Evolutionary conservation across 2,797 vertebrate species (phyloP).

Genomic region (Enteromius trimaculatus): DNA sequence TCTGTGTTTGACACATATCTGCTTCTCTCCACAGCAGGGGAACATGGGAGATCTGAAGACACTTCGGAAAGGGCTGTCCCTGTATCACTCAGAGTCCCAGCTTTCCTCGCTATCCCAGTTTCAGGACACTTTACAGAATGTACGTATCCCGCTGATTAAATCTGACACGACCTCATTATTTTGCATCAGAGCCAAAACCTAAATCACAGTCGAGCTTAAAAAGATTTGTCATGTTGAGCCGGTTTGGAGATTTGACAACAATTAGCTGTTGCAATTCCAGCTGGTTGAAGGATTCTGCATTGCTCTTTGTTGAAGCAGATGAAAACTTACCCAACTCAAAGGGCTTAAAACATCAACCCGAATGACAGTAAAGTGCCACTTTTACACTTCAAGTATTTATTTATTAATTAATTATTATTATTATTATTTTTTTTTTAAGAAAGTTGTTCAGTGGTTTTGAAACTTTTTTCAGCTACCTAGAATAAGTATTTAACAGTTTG

Average conservation of each 20-base stretch:
- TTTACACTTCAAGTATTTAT: background rate
- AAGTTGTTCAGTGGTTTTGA: background rate
- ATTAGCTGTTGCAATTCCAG: slow-evolving; percentile 23
- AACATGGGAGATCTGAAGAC: slow-evolving; percentile 80
- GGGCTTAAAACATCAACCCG: slow-evolving; percentile 11
- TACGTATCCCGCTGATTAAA: slow-evolving; percentile 67
- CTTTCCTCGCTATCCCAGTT: slow-evolving; percentile 81
- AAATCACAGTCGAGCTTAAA: slow-evolving; percentile 23
- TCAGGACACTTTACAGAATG: slow-evolving; percentile 82
- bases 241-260: slow-evolving; percentile 47
- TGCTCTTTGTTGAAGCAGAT: slow-evolving; percentile 28
- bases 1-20: slow-evolving; percentile 1
- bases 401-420: no score
- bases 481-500: background rate
- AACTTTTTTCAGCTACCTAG: background rate
- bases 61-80: slow-evolving; percentile 83
- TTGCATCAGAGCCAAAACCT: slow-evolving; percentile 20
- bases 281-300: slow-evolving; percentile 5
- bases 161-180: background rate
- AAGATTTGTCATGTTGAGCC: slow-evolving; percentile 36
- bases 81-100: slow-evolving; percentile 88
- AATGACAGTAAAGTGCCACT: background rate
- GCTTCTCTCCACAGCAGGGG: slow-evolving; percentile 69
- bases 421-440: background rate
- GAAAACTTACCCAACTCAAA: slow-evolving; percentile 21